Evolutionary conservation across 1,140 invertebrate genomes (phyloP).

Genomic region (Magallana gigas): DNA sequence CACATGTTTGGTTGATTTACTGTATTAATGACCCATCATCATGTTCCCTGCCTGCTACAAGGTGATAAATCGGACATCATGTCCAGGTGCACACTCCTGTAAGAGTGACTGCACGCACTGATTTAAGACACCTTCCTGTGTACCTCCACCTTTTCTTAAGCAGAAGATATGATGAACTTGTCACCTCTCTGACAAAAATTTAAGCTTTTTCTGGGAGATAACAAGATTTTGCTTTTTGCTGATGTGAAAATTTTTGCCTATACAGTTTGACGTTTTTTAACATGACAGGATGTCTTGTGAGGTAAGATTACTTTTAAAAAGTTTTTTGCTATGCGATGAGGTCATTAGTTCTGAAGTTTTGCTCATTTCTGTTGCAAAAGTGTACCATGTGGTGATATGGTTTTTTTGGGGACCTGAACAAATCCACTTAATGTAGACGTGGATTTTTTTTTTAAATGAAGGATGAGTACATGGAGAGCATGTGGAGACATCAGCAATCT

Average conservation of each 20-base stretch:
- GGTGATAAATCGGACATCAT: slow-evolving; percentile 31
- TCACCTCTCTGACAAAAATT: slow-evolving; percentile 19
- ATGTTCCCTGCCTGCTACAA: slow-evolving; percentile 23
- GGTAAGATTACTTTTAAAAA: neutral
- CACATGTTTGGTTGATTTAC: slow-evolving; percentile 19
- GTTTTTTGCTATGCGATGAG: neutral
- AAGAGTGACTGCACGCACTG: slow-evolving; percentile 18
- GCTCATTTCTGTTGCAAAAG: too few species aligned
- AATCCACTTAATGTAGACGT: neutral
- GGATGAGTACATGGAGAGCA: neutral
- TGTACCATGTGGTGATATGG: too few species aligned
- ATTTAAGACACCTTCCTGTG: slow-evolving; percentile 17
- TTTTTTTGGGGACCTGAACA: neutral
- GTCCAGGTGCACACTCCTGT: slow-evolving; percentile 18
- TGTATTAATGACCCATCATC: slow-evolving; percentile 37
- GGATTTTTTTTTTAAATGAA: neutral
- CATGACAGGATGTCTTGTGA: slow-evolving; percentile 26
- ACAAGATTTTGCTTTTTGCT: slow-evolving; percentile 21
- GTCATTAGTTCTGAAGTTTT: too few species aligned
- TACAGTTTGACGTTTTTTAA: neutral
- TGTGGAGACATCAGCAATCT: slow-evolving; percentile 26
- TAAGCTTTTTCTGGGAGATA: neutral
- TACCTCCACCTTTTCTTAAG: slow-evolving; percentile 8
- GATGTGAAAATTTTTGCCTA: neutral
- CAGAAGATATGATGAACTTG: slow-evolving; percentile 26